A percentile compares a stretch with the other conserved stretches of the same genome.
These are phyloP conservation scores for Sphinx pinastri DNA, from an alignment of 2,888 invertebrate species.

Conservation along the genomic window DNA sequence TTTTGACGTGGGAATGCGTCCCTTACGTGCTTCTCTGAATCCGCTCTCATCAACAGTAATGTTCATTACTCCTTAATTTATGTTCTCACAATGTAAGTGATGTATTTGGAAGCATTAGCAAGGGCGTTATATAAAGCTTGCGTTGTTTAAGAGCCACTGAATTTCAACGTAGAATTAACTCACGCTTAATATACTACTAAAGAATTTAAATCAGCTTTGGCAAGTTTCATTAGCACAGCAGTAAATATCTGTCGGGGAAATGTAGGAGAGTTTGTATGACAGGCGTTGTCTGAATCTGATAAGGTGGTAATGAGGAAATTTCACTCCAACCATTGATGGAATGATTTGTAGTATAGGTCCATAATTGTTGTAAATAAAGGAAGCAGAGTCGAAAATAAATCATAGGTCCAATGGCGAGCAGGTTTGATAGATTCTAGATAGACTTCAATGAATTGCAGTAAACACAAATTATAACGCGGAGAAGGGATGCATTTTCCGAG, in stretches of 20 bases:
- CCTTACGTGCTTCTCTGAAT: background rate
- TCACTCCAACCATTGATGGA: background rate
- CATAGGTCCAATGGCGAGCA: too few species aligned
- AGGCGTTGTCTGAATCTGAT: background rate
- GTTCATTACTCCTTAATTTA: constrained; percentile 67
- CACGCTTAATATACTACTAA: constrained; percentile 12
- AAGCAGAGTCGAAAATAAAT: too few species aligned
- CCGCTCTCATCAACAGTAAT: constrained; percentile 44
- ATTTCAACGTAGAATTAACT: constrained; percentile 21
- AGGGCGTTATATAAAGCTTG: constrained; percentile 14
- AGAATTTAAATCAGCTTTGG: constrained; percentile 20
- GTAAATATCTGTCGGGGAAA: constrained; percentile 6
- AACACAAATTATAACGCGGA: too few species aligned
- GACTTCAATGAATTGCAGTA: too few species aligned
- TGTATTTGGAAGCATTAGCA: constrained; percentile 22
- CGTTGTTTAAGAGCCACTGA: constrained; percentile 20
- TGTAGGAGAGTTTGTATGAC: background rate
- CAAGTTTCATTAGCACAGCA: constrained; percentile 4
- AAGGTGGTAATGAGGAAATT: background rate
- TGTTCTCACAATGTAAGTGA: constrained; percentile 44
- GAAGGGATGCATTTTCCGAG: too few species aligned
- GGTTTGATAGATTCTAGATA: too few species aligned
- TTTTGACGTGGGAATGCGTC: background rate
- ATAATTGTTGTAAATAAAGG: too few species aligned
- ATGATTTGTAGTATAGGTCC: background rate